These are phyloP conservation scores for Andrena cerasifolii DNA, from an alignment of 1,140 invertebrate genomes.

Conservation along the genomic window DNA sequence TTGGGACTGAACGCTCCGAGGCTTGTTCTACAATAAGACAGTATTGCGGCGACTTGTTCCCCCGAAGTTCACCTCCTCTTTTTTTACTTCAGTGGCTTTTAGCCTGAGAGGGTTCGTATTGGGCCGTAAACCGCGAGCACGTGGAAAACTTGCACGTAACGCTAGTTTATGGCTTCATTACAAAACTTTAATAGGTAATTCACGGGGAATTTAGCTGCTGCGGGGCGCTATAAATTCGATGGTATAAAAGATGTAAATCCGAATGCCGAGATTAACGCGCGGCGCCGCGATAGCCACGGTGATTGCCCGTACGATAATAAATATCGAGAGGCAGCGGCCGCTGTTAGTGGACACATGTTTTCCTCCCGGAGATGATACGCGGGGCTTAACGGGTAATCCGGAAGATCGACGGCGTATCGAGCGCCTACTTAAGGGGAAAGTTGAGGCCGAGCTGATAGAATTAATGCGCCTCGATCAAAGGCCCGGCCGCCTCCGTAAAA, in stretches of 20 bases:
- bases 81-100: too few relatives aligned
- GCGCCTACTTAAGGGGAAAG: constrained; percentile 33
- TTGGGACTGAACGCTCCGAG: too few relatives aligned
- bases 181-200: constrained; percentile 30
- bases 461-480: constrained; percentile 29
- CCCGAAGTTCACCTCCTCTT: too few relatives aligned
- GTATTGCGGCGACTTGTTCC: too few relatives aligned
- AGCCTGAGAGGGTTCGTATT: too few relatives aligned
- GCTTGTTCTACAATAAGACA: too few relatives aligned
- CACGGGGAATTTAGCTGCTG: background rate
- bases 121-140: too few relatives aligned
- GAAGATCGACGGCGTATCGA: constrained; percentile 24
- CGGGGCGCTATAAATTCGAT: constrained; percentile 2
- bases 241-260: constrained; percentile 40
- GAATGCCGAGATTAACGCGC: background rate
- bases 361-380: background rate
- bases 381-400: background rate
- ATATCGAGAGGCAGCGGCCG: background rate
- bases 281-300: background rate
- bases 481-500: constrained; percentile 11
- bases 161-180: background rate
- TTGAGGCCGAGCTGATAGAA: constrained; percentile 16
- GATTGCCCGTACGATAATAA: constrained; percentile 21
- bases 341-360: constrained; percentile 33
- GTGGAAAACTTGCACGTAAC: too few relatives aligned